Evolutionary conservation across 2,113 vertebrate species (phyloP).

Genomic region (Meles meles): DNA sequence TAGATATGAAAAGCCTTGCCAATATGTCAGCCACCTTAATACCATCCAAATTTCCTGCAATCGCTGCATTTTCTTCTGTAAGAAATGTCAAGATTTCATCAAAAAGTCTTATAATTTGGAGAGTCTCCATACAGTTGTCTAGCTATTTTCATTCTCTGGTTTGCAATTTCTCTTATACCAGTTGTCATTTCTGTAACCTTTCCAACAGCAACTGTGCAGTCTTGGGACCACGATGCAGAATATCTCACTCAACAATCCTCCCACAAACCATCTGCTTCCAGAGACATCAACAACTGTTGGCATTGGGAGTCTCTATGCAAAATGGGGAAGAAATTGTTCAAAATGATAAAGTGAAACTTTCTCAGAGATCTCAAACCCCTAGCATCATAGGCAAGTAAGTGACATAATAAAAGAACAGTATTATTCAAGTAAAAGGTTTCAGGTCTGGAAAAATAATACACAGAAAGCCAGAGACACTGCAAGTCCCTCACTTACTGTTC

Average conservation of each 20-base stretch:
- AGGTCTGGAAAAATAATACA: background rate
- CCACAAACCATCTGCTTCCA: conserved; percentile 69
- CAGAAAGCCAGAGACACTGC: background rate
- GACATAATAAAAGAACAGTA: background rate
- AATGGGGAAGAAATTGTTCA: conserved; percentile 33
- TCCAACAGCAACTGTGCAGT: conserved; percentile 74
- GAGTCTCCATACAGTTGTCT: conserved; percentile 66
- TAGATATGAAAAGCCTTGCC: conserved; percentile 45
- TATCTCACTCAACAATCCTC: conserved; percentile 67
- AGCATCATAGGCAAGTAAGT: conserved; percentile 8
- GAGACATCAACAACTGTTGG: conserved; percentile 58
- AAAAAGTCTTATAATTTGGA: conserved; percentile 59
- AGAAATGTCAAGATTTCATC: conserved; percentile 59
- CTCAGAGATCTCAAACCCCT: background rate
- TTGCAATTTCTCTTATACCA: conserved; percentile 65
- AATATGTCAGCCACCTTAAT: conserved; percentile 52
- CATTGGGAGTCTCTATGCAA: conserved; percentile 6
- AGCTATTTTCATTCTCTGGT: conserved; percentile 64
- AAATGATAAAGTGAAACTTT: conserved; percentile 48
- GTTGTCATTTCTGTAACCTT: conserved; percentile 76
- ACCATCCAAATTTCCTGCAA: conserved; percentile 15
- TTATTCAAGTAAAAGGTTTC: background rate
- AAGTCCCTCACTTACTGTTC: background rate
- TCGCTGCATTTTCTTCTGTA: conserved; percentile 45
- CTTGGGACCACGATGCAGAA: conserved; percentile 58